Base-by-base conservation (phyloP, 64 coral and sea anemone genomes). In the Montipora efflorescens region DNA sequence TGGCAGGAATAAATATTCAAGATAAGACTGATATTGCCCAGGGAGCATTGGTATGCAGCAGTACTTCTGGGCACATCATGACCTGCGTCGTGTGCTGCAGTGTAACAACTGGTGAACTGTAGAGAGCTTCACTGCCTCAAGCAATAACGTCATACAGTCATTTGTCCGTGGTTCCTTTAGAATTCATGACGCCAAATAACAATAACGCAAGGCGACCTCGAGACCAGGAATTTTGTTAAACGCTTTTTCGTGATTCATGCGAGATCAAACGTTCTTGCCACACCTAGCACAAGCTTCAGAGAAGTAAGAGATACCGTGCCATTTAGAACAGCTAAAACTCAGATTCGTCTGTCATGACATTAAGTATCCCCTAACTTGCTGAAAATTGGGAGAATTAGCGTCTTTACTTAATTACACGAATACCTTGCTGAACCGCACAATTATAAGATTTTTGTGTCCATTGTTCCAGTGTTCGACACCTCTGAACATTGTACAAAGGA, bases 401-500 rank as follows among this genome's bases (percentile, higher is more conserved):
- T 71, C 51, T 71, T 49, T 71, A 71, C 44, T 86, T 86, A 86
- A 86, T 86, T 70, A 43, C 66, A 72, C 50, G 82, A 86, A 86
- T 86, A 50, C 82, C 62, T n/a, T 14, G 13, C 67, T 2, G 8
- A 48, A 86, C 82, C 82, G 1, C 45, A 71, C 67, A 86, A 71
- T 86, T 49, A 48, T 3, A 14, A 6, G 9, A 18, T 25, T 23
- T 4, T 19, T 23, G 43, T n/a, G 43, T n/a, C 67, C 13, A 84
- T 84, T 84, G 59, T 84, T 84, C 19, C 2, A 71, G 47, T 11
- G 43, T 64, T 71, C 47, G 28, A 71, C 19, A 6, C 8, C 19
- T 8, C 53, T 8, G 6, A 19, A 45, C 16, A 22, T 71, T 19
- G 20, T 68, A 71, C 62, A 86, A 85, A n/a, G 69, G 66, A 72